Conservation (phyloP, 2,113 vertebrate genomes). For the Agapornis roseicollis region DNA sequence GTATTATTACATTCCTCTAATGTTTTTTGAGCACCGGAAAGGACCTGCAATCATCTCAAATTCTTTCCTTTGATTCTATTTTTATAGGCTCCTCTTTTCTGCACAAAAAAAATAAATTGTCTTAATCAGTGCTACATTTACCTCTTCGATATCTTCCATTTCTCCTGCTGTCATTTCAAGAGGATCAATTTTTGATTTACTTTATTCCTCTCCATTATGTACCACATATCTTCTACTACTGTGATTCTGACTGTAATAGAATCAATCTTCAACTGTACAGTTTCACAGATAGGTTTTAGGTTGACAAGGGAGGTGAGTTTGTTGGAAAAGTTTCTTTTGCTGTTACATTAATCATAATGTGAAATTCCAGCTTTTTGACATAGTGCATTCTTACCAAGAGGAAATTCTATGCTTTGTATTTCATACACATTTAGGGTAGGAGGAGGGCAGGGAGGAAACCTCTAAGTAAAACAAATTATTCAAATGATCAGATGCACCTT, state of each 20-base stretch:
- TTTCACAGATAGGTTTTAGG: neutral
- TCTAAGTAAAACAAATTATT: neutral
- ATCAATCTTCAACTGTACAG: neutral
- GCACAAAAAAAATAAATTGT: neutral
- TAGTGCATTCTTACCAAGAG: neutral
- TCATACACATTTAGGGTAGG: neutral
- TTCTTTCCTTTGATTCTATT: neutral
- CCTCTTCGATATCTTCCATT: neutral
- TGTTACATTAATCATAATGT: neutral
- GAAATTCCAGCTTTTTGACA: neutral
- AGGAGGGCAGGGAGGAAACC: neutral
- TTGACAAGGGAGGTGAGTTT: neutral
- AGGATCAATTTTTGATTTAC: neutral
- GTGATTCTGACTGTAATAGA: neutral
- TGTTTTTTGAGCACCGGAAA: neutral
- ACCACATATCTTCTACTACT: neutral
- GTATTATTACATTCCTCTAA: neutral
- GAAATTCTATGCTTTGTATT: neutral
- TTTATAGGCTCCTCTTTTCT: neutral
- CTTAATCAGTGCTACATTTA: conserved; percentile 15
- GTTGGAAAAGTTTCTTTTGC: neutral
- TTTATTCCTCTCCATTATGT: neutral
- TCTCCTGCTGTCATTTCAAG: neutral
- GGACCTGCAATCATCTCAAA: neutral
- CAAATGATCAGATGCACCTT: neutral